A percentile compares a stretch with the other conserved stretches of the same genome.
These are phyloP conservation scores for Sebastes wilsoni DNA, from an alignment of 2,797 vertebrate genomes.

Conservation along the genomic window DNA sequence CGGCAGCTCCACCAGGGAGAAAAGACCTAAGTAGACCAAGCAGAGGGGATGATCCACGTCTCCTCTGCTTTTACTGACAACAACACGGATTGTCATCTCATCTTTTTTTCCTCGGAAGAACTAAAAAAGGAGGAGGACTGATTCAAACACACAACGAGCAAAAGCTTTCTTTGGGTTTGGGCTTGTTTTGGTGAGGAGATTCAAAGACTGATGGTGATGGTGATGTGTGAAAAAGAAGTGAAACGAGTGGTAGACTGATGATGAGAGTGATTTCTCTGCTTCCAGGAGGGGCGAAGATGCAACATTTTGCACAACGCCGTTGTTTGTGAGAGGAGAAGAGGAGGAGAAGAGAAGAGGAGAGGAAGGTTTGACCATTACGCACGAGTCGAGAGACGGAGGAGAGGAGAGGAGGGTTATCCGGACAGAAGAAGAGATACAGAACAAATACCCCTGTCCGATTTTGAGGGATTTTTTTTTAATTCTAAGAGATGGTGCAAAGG, in stretches of 20 bases:
- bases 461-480: neutral
- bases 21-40: slow-evolving; percentile 29
- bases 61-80: slow-evolving; percentile 57
- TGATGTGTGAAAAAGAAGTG: slow-evolving; percentile 38
- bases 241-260: slow-evolving; percentile 14
- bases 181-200: slow-evolving; percentile 45
- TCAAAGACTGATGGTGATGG: slow-evolving; percentile 7
- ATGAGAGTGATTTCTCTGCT: slow-evolving; percentile 37
- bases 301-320: neutral
- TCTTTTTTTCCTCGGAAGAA: slow-evolving; percentile 7
- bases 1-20: slow-evolving; percentile 40
- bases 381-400: slow-evolving; percentile 27
- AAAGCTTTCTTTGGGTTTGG: neutral
- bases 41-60: slow-evolving; percentile 38
- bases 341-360: slow-evolving; percentile 16
- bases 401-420: slow-evolving; percentile 30
- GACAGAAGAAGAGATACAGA: slow-evolving; percentile 9
- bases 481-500: neutral
- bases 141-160: neutral
- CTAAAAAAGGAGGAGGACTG: slow-evolving; percentile 1
- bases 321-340: slow-evolving; percentile 35
- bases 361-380: slow-evolving; percentile 44
- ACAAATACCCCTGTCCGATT: slow-evolving; percentile 4
- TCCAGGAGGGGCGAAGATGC: slow-evolving; percentile 30
- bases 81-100: slow-evolving; percentile 18